Conservation (phyloP, 2,113 vertebrate genomes). For the Pelecanoides urinatrix region DNA sequence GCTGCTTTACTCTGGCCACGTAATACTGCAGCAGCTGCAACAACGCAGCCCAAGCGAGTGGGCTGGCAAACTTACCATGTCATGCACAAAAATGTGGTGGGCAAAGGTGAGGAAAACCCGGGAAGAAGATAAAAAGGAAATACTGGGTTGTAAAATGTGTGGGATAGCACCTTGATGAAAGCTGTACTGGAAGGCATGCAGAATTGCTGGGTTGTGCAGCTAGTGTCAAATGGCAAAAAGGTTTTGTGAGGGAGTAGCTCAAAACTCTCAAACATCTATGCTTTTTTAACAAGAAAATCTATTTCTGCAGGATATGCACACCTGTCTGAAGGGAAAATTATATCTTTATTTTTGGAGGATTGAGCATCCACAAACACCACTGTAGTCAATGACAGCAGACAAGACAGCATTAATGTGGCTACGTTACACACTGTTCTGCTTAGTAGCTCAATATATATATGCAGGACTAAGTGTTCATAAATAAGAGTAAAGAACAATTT, state of each 20-base stretch:
- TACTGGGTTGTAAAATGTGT: neutral
- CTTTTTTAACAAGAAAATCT: neutral
- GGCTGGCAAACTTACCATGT: neutral
- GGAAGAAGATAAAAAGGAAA: neutral
- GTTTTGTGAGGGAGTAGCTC: neutral
- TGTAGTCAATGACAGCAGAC: neutral
- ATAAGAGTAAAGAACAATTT: neutral
- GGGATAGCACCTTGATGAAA: neutral
- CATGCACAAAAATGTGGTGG: neutral
- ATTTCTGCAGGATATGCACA: neutral
- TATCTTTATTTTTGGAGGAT: neutral
- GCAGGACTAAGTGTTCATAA: neutral
- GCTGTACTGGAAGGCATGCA: neutral
- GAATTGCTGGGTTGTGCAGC: neutral
- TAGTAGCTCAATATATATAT: neutral
- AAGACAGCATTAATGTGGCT: neutral
- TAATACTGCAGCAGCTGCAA: neutral
- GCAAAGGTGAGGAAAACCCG: neutral
- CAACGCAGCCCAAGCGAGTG: rapidly evolving
- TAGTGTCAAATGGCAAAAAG: neutral
- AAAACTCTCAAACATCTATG: neutral
- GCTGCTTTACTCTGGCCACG: neutral
- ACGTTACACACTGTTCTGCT: neutral
- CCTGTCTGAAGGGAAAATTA: neutral
- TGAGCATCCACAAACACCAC: neutral